Evolutionary conservation across 2,888 invertebrate species (phyloP), one percentile per base, ranked within the genome.

Genomic region (Girardia tigrina): DNA sequence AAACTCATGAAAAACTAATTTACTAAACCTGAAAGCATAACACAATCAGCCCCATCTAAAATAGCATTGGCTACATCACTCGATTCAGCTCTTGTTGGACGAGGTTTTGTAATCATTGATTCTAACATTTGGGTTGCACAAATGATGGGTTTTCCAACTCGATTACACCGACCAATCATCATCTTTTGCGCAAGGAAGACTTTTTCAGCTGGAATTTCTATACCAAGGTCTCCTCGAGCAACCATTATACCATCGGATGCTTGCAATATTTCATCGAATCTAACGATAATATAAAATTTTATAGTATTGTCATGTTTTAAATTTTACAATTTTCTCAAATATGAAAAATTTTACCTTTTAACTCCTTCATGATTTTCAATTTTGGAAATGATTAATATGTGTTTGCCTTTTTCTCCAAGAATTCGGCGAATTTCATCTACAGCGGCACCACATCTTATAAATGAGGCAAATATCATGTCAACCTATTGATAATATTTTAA

Each of bases 101-200:
- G 88, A 0, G 97, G 95, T 83, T 95, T 97, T 86, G 91, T 91
- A n/a, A 94, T 90, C 97, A 97, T 97, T 0, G 94, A 94, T 81
- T 98, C 95, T 80, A 98, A 85, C 97, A 98, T 97, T 86, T 94
- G 91, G 8, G 97, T 98, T 1, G 97, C 97, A 85, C 95, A 95
- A 82, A 97, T 95, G 0, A 94, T 94, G 1, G 97, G 93, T 82
- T 97, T 97, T 42, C 97, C 95, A 29, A 90, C 90, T 2, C 81
- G 90, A 86, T 97, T 98, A 86, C 97, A 97, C 79, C 91, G 76
- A 1, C 76, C 77, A 73, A 77, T 77, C 72, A 77, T 77, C 72
- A 76, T 72, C 29, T 77, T 77, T 69, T 77, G 77, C 16, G 76
- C 77, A n/a, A 77, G 28, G 72, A 77, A 77, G 2, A 77, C 84